Conservation (phyloP, 2,888 invertebrate genomes). For the Drosophila demipolita region DNA sequence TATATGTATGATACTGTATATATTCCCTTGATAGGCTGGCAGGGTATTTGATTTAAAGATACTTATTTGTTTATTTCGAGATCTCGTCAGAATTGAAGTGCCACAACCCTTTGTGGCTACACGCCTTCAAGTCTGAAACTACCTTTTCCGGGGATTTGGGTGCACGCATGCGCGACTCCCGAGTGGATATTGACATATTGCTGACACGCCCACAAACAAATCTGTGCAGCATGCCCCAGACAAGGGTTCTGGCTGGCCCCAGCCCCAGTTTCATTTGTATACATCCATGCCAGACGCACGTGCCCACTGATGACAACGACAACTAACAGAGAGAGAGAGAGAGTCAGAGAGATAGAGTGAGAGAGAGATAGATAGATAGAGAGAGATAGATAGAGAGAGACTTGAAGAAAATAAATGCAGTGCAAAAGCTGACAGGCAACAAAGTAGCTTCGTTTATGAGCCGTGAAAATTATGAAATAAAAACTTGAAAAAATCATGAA, state of each 20-base stretch:
- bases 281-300: conserved; percentile 40
- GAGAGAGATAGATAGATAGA: background rate
- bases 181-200: conserved; percentile 79
- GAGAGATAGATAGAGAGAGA: background rate
- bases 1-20: background rate
- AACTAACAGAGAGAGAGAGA: background rate
- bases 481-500: conserved; percentile 32
- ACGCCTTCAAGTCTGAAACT: conserved; percentile 8
- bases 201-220: conserved; percentile 77
- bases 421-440: conserved; percentile 50
- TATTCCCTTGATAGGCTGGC: background rate
- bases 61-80: background rate
- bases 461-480: conserved; percentile 70
- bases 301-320: conserved; percentile 36
- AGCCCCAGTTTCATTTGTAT: background rate
- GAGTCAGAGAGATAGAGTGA: background rate
- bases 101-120: conserved; percentile 44
- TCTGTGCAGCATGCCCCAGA: conserved; percentile 44
- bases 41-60: conserved; percentile 10
- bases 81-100: conserved; percentile 9
- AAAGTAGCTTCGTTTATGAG: conserved; percentile 73
- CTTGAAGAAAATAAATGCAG: background rate
- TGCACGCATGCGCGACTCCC: conserved; percentile 66
- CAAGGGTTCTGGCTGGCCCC: conserved; percentile 7
- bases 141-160: conserved; percentile 42